These are phyloP conservation scores for Torymus tubicola DNA, from an alignment of 2,888 invertebrate genomes.

Conservation along the genomic window DNA sequence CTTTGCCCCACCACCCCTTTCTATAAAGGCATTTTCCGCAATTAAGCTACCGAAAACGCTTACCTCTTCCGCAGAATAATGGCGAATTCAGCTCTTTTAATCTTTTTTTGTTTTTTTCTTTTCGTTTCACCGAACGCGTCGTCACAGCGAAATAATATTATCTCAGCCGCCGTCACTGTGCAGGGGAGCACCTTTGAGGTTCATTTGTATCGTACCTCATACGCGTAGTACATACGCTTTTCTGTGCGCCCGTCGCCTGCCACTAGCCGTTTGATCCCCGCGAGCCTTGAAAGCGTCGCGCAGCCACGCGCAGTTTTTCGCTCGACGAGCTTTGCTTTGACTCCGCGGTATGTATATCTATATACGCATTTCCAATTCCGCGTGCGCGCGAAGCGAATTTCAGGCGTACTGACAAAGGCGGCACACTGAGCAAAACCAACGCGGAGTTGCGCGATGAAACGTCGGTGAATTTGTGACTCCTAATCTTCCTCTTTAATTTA, in stretches of 20 bases:
- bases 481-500: conserved; percentile 14
- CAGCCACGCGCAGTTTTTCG: background rate
- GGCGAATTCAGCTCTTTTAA: too few relatives aligned
- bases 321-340: too few relatives aligned
- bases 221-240: too few relatives aligned
- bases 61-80: too few relatives aligned
- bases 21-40: conserved; percentile 1
- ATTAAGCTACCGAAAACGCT: background rate
- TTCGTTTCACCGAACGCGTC: background rate
- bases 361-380: too few relatives aligned
- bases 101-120: background rate
- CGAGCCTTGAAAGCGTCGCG: conserved; percentile 2
- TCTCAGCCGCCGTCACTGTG: background rate
- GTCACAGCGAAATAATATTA: conserved; percentile 26
- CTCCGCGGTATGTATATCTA: background rate
- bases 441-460: too few relatives aligned
- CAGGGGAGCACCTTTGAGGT: conserved; percentile 2
- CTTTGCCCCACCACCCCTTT: background rate
- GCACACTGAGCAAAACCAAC: too few relatives aligned
- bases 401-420: too few relatives aligned
- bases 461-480: background rate
- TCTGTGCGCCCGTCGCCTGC: too few relatives aligned
- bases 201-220: conserved; percentile 16
- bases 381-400: too few relatives aligned
- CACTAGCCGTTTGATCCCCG: conserved; percentile 15